Evolutionary conservation across 2,113 vertebrate species (phyloP).

Genomic region (Ailuropoda melanoleuca): DNA sequence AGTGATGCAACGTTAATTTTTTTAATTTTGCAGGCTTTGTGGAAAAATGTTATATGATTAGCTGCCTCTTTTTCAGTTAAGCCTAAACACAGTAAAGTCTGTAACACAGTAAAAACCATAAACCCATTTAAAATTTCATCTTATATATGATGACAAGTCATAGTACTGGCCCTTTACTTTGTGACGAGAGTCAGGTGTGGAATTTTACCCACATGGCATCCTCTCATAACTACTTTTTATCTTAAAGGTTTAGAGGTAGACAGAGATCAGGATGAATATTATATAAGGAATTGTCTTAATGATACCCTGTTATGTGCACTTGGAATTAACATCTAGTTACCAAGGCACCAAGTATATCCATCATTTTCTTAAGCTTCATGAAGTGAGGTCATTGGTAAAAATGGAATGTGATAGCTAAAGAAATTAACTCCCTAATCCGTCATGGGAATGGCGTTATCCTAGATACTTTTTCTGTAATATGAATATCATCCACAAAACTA

Average conservation of each 20-base stretch:
- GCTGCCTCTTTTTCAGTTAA: constrained; percentile 32
- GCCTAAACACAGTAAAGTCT: constrained; percentile 6
- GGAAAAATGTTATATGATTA: background rate
- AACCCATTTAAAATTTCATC: background rate
- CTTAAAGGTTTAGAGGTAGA: background rate
- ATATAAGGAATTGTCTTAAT: background rate
- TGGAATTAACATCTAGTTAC: background rate
- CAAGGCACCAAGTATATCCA: background rate
- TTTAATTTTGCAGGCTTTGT: constrained; percentile 24
- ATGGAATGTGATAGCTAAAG: background rate
- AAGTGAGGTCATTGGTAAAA: background rate
- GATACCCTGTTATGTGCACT: background rate
- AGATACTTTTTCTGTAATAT: background rate
- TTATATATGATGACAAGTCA: background rate
- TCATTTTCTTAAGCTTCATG: background rate
- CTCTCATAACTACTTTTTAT: background rate
- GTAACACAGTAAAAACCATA: background rate
- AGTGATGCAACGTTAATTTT: constrained; percentile 10
- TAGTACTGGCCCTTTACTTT: background rate
- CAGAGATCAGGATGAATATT: too few species aligned
- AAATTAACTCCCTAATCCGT: background rate
- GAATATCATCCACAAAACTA: background rate
- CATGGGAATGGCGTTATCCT: background rate
- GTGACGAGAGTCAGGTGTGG: background rate
- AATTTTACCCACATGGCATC: background rate